These are phyloP conservation scores for Lophochroa leadbeateri DNA, from an alignment of 2,113 vertebrate species.

Conservation along the genomic window DNA sequence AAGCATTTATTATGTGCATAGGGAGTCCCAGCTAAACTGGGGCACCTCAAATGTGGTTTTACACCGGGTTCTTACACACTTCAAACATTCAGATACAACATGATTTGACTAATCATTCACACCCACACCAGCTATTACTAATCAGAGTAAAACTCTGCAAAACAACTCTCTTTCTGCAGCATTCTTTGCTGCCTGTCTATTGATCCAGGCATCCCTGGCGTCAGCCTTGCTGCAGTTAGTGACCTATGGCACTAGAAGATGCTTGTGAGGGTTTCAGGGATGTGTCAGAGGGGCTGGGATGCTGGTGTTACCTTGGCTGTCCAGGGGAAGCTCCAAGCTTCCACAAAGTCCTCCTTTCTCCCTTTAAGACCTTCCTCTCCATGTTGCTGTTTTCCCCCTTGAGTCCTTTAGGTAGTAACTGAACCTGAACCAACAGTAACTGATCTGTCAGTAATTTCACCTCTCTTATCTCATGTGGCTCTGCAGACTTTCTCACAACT, in stretches of 20 bases:
- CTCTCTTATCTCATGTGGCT: not conserved
- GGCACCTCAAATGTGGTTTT: fast-evolving
- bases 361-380: not conserved
- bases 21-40: not conserved
- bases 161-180: not conserved
- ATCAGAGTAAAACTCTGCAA: not conserved
- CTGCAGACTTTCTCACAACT: not conserved
- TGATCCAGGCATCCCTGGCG: not conserved
- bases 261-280: not conserved
- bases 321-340: not conserved
- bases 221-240: not conserved
- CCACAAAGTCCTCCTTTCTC: not conserved
- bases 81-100: fast-evolving
- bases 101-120: fast-evolving
- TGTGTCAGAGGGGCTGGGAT: fast-evolving
- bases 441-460: not conserved
- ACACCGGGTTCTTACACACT: not conserved
- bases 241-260: not conserved
- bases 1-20: not conserved
- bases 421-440: not conserved
- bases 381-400: not conserved
- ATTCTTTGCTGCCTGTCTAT: not conserved
- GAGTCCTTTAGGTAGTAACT: not conserved
- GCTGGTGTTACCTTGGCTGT: fast-evolving
- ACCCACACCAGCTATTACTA: not conserved